Evolutionary conservation across 2,797 vertebrate species (phyloP).

Genomic region (Rhinichthys osculus): DNA sequence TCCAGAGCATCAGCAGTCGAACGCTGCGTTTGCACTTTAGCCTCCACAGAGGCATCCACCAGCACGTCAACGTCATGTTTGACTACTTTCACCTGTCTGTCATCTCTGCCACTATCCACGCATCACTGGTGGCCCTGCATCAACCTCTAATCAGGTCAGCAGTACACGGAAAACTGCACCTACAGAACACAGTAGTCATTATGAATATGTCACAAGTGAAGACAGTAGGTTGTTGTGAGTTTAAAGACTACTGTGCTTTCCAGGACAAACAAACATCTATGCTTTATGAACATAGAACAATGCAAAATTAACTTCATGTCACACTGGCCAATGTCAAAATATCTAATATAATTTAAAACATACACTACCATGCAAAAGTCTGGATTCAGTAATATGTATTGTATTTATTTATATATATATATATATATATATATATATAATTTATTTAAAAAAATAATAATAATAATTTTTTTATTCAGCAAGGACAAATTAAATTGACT

Average conservation of each 20-base stretch:
- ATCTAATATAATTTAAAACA: neutral
- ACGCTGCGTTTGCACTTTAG: conserved; percentile 96
- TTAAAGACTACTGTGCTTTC: neutral
- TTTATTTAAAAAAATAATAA: no score
- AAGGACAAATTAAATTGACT: no score
- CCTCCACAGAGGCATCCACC: conserved; percentile 94
- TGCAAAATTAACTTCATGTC: no score
- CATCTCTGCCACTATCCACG: conserved; percentile 92
- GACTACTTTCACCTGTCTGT: conserved; percentile 99
- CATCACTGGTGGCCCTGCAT: conserved; percentile 95
- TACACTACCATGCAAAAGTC: neutral
- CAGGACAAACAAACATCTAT: neutral
- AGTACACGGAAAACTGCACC: neutral
- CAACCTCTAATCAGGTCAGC: conserved; percentile 95
- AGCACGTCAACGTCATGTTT: conserved; percentile 98
- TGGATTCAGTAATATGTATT: no score
- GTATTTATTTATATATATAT: no score
- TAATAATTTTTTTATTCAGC: no score
- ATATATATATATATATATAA: no score
- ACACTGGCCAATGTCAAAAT: neutral
- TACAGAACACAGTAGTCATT: neutral
- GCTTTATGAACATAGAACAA: no score
- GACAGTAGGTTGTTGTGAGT: neutral
- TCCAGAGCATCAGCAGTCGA: conserved; percentile 96
- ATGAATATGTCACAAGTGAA: neutral